phyloP scores from a whole-genome alignment of 2,113 vertebrate genomes.

The Rhynchomys soricoides region DNA sequence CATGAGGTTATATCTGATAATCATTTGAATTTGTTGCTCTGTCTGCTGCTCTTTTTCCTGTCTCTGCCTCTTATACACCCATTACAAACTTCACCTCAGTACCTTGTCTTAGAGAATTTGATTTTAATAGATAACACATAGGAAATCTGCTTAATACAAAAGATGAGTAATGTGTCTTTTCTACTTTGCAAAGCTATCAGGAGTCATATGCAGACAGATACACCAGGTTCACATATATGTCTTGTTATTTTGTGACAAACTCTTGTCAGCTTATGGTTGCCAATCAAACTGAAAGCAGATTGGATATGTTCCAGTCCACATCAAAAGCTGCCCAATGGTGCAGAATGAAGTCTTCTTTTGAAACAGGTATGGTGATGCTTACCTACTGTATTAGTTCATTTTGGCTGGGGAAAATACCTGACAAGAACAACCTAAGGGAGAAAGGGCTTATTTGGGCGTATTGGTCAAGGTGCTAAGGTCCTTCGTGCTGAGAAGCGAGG shows the following conservation, averaged over 20 bases:
- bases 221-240: neutral
- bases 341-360: neutral
- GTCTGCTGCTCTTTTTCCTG: neutral
- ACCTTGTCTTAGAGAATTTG: neutral
- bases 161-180: neutral
- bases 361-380: neutral
- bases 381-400: neutral
- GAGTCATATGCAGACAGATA: neutral
- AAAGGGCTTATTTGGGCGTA: neutral
- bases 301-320: neutral
- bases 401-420: neutral
- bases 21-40: neutral
- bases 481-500: neutral
- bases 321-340: neutral
- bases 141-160: neutral
- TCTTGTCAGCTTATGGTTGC: neutral
- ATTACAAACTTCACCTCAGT: neutral
- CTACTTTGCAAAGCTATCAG: neutral
- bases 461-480: neutral
- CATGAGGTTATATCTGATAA: neutral
- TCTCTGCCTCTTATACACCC: neutral
- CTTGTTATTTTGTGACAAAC: neutral
- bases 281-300: neutral
- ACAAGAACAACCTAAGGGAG: neutral
- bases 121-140: neutral